Evolutionary conservation across 1,140 invertebrate species (phyloP), one percentile per base, ranked within the genome.

Genomic region (Nilaparvata lugens): DNA sequence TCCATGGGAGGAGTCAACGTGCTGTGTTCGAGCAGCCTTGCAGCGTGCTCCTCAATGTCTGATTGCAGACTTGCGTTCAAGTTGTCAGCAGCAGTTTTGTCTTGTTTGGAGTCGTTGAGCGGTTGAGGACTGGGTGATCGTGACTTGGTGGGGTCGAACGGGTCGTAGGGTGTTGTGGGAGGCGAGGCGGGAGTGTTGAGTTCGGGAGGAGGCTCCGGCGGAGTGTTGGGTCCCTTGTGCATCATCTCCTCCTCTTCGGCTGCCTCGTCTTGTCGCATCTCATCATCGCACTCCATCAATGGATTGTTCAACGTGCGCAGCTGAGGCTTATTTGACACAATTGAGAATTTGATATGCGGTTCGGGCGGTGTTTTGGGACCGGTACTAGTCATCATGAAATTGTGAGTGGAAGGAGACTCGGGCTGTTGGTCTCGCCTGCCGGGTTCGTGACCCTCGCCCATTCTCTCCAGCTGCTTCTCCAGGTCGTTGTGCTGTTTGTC

Each of bases 131-230:
- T 72, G 0, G 75, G 74, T 0, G 87, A 88, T 2, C 88, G 79
- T 2, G 88, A 91, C 69, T 89, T 89, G 1, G 89, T 91, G 1
- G 89, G 89, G 69, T 91, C 89, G 70, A 90, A 92, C 1, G 90
- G 90, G 82, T 92, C 89, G 71, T 92, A 93, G 3, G 82, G 84
- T 4, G 84, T 84, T 9, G 79, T 81, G 0, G 81, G 80, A 0
- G 83, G 80, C 2, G 79, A 81, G 18, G 75, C 77, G 0, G 69
- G 66, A 1, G 69, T 71, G 24, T 64, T 61, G 9, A 66, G 63
- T 40, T 64, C 67, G 23, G 52, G 62, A 61, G 81, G 82, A 0
- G 81, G 82, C 64, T 83, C 82, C 0, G 81, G 81, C 2, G 81
- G 82, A 9, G 83, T 84, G 62, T 84, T 84, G 0, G 82, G 83